Evolutionary conservation across 2,888 invertebrate genomes (phyloP).

Genomic region (Coelogynopora nodosa): DNA sequence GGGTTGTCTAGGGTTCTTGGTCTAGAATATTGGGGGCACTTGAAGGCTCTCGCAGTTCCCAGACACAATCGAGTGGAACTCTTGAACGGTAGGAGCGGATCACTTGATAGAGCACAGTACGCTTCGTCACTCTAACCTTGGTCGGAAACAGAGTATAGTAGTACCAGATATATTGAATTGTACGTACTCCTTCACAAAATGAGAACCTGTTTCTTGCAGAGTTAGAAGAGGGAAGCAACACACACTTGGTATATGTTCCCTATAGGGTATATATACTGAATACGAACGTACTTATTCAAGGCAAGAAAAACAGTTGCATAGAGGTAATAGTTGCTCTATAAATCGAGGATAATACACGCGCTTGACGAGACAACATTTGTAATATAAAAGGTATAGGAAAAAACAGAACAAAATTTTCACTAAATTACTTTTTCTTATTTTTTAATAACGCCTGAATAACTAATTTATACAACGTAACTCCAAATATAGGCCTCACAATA

Average conservation of each 20-base stretch:
- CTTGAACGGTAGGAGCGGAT: neutral
- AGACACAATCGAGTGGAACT: slow-evolving; percentile 19
- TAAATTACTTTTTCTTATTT: no score
- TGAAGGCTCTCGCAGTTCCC: neutral
- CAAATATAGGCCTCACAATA: neutral
- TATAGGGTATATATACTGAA: no score
- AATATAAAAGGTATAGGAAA: no score
- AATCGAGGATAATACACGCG: neutral
- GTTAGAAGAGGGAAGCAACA: neutral
- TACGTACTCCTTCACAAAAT: neutral
- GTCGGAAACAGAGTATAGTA: neutral
- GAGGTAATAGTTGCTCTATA: neutral
- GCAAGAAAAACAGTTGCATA: neutral
- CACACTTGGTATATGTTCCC: neutral
- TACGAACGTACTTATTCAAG: neutral
- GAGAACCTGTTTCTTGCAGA: neutral
- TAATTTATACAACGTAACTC: neutral
- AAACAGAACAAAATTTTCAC: no score
- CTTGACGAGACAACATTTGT: neutral
- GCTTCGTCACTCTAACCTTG: neutral
- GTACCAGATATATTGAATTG: neutral
- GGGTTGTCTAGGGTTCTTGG: neutral
- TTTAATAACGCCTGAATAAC: neutral
- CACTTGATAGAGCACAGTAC: neutral
- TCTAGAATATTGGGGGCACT: neutral